Conservation (phyloP, 1,140 invertebrate genomes). For the Elysia chlorotica region DNA sequence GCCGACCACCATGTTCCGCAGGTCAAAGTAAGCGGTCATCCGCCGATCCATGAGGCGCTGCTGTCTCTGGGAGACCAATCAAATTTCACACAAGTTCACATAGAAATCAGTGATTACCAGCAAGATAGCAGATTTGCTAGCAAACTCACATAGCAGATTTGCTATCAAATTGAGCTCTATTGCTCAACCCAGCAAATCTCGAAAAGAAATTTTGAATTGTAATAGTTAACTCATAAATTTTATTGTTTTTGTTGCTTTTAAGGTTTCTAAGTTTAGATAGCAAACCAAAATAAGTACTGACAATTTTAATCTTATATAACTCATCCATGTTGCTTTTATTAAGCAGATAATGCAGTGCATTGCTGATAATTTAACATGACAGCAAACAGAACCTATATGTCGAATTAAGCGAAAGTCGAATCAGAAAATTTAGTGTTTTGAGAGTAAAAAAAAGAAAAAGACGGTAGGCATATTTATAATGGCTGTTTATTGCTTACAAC, state of each 20-base stretch:
- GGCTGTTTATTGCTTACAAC: too few relatives aligned
- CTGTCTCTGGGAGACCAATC: conserved; percentile 9
- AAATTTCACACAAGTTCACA: neutral
- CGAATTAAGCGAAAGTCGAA: too few relatives aligned
- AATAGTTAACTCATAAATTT: neutral
- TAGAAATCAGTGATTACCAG: neutral
- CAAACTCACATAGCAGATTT: neutral
- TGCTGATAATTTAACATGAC: too few relatives aligned
- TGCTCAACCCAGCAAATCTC: neutral
- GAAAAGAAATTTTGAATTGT: neutral
- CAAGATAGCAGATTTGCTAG: neutral
- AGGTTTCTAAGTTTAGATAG: neutral
- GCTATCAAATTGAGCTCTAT: neutral
- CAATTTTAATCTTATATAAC: too few relatives aligned
- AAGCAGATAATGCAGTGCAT: too few relatives aligned
- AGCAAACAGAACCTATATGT: too few relatives aligned
- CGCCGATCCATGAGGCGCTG: conserved; percentile 21
- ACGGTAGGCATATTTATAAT: too few relatives aligned
- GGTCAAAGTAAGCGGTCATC: conserved; percentile 30
- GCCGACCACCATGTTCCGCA: conserved; percentile 22
- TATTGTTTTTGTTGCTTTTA: neutral
- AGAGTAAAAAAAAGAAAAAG: too few relatives aligned
- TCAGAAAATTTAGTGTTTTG: too few relatives aligned
- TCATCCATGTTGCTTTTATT: too few relatives aligned
- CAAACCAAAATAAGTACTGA: too few relatives aligned